Base-by-base conservation (phyloP, 2,888 invertebrate species). In the Artemia sinica region DNA sequence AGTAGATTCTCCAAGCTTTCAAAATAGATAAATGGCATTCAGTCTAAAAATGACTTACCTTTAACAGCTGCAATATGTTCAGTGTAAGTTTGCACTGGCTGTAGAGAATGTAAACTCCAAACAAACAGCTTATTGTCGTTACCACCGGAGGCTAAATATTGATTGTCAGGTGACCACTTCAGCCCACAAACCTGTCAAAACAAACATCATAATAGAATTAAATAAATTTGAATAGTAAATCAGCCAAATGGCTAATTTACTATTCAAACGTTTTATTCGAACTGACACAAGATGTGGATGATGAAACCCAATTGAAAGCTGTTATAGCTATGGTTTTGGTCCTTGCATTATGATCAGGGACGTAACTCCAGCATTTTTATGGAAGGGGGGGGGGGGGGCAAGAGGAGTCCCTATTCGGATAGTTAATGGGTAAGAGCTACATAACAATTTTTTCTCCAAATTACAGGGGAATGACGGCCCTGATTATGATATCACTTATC, bases 101-200 rank as follows among this genome's bases (percentile, higher is more conserved):
- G 84, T 6, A 88, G 80, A 0, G 90, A 88, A 76, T 91, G 90
- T 82, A 90, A 82, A 76, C 84, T 85, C 94, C 94, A 95, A 9
- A 95, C 91, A 78, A 91, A 88, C 68, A 95, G 82, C 75, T 91
- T 86, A 81, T 95, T 95, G 79, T 98, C 98, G 78, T 99, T 99
- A 69, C 97, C 98, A 51, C 98, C 98, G 51, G 95, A 95, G 0
- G 98, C 98, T 69, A 99, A 81, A 77, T 92, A 92, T 79, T 94
- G 92, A 74, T 92, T 92, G 79, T 98, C 97, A 2, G 95, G 93
- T 1, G 96, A 97, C 96, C 96, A 97, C 78, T 96, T 96, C 67
- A 98, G 80, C 0, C 97, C 97, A 80, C 97, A 97, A 68, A 84
- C 83, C 81, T 82, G 66, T 11, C 69, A 72, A 67, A 71, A 11